phyloP scores from a whole-genome alignment of 2,113 vertebrate species.

The Polypterus bichir region DNA sequence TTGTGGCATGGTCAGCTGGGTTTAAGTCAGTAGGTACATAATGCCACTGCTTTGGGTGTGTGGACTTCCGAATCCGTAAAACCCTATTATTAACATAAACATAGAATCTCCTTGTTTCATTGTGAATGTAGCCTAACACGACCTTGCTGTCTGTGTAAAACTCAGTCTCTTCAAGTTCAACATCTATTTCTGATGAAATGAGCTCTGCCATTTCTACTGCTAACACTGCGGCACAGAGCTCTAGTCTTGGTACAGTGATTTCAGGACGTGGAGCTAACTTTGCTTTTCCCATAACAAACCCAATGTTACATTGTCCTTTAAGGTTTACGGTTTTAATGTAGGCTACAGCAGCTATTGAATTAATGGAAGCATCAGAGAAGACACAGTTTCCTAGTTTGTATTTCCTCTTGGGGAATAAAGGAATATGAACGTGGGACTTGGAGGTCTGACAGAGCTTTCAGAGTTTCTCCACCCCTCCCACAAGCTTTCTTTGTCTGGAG shows the following conservation, averaged over 20 bases:
- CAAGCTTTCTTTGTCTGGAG: background rate
- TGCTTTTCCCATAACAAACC: background rate
- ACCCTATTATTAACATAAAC: constrained; percentile 14
- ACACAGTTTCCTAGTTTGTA: background rate
- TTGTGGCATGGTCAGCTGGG: constrained; percentile 13
- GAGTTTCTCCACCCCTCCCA: background rate
- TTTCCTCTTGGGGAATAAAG: background rate
- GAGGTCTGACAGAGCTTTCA: background rate
- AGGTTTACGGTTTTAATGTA: background rate
- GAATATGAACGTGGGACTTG: background rate
- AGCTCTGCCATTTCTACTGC: constrained; percentile 7
- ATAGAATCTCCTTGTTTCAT: constrained; percentile 11
- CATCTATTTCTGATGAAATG: constrained; percentile 5
- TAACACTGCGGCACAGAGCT: background rate
- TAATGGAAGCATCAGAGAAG: background rate
- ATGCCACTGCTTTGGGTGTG: constrained; percentile 12
- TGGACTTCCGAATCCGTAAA: constrained; percentile 1
- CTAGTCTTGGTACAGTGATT: background rate
- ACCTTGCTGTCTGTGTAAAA: constrained; percentile 17
- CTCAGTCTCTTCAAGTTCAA: constrained; percentile 4
- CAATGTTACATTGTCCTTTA: background rate
- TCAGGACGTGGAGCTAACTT: background rate
- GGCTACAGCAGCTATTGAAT: background rate
- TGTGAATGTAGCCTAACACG: constrained; percentile 12
- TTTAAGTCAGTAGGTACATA: constrained; percentile 14